phyloP scores from a whole-genome alignment of 2,113 vertebrate genomes.

The Labeo catla region DNA sequence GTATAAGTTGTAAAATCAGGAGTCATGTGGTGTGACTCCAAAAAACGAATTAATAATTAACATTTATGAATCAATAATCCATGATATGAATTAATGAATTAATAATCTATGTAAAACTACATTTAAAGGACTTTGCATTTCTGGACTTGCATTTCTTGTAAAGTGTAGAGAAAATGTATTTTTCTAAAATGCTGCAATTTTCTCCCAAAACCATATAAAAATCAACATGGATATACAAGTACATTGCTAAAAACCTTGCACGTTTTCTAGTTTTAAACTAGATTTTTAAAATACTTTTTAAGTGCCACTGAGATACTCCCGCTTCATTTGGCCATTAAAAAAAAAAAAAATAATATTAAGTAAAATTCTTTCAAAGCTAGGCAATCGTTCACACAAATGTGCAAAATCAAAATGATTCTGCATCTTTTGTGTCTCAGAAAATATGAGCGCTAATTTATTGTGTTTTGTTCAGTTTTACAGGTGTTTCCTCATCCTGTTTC shows the following conservation, averaged over 20 bases:
- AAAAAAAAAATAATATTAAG: no score
- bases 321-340: no score
- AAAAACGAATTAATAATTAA: background rate
- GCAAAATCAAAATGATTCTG: background rate
- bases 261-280: no score
- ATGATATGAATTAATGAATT: background rate
- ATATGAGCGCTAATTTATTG: background rate
- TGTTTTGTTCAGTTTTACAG: constrained; percentile 65
- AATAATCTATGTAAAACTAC: background rate
- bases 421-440: background rate
- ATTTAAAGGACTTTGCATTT: background rate
- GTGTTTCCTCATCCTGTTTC: constrained; percentile 75
- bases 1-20: background rate
- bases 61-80: background rate
- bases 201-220: no score
- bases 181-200: no score
- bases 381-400: background rate
- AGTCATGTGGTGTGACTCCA: background rate
- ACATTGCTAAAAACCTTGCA: no score
- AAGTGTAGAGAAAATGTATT: no score
- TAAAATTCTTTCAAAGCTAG: background rate
- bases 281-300: no score
- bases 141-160: no score
- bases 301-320: no score
- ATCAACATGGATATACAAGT: no score